Evolutionary conservation across 2,888 invertebrate species (phyloP).

Genomic region (Hanleya hanleyi): DNA sequence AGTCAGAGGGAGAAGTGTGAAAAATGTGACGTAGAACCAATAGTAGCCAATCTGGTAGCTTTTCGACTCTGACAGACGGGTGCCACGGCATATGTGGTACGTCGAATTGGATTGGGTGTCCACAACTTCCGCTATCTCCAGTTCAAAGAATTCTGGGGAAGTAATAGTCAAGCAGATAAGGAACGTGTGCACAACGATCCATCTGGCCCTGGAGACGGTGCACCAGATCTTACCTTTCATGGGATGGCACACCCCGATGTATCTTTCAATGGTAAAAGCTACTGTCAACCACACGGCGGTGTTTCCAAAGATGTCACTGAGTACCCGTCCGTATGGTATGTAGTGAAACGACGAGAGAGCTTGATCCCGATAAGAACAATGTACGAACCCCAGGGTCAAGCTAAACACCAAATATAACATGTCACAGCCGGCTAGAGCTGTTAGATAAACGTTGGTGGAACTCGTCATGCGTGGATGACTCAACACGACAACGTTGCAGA

Average conservation of each 20-base stretch:
- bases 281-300: slow-evolving; percentile 85
- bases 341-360: slow-evolving; percentile 77
- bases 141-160: slow-evolving; percentile 82
- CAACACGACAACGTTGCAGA: slow-evolving; percentile 67
- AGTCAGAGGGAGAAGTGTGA: slow-evolving; percentile 79
- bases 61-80: slow-evolving; percentile 75
- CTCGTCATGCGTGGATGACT: slow-evolving; percentile 66
- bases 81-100: slow-evolving; percentile 29
- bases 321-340: slow-evolving; percentile 76
- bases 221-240: slow-evolving; percentile 79
- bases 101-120: not conserved
- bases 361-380: slow-evolving; percentile 77
- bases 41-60: slow-evolving; percentile 79
- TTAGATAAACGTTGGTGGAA: slow-evolving; percentile 78
- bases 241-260: slow-evolving; percentile 84
- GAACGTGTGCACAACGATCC: slow-evolving; percentile 78
- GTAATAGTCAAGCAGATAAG: slow-evolving; percentile 78
- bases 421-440: slow-evolving; percentile 83
- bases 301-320: slow-evolving; percentile 80
- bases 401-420: slow-evolving; percentile 81
- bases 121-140: slow-evolving; percentile 40
- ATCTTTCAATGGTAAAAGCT: slow-evolving; percentile 84
- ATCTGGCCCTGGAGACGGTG: slow-evolving; percentile 82
- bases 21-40: slow-evolving; percentile 76
- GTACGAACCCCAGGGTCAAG: slow-evolving; percentile 79